Conservation (phyloP, 2,113 vertebrate species). For the Sinocyclocheilus rhinocerous region DNA sequence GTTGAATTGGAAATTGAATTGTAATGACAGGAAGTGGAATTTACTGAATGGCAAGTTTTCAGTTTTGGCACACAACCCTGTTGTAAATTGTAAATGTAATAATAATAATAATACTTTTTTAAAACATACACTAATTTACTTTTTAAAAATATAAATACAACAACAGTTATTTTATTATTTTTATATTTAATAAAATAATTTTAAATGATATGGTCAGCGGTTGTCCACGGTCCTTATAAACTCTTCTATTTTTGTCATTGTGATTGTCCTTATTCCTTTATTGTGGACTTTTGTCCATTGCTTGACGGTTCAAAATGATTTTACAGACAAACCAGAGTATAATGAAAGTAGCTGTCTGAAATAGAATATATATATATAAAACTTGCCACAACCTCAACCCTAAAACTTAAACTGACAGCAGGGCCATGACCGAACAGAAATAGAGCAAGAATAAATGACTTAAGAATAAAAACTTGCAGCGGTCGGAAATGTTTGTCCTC, state of each 20-base stretch:
- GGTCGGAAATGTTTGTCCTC: neutral
- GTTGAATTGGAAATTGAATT: neutral
- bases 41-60: neutral
- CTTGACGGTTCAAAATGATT: constrained; percentile 2
- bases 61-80: neutral
- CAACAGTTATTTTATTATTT: neutral
- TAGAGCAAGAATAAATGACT: constrained; percentile 10
- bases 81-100: neutral
- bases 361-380: neutral
- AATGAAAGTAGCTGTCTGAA: neutral
- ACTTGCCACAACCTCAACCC: constrained; percentile 38
- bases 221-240: neutral
- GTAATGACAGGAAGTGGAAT: neutral
- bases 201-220: neutral
- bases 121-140: neutral
- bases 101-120: neutral
- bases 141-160: neutral
- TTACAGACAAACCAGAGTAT: neutral
- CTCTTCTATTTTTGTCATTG: too few relatives aligned
- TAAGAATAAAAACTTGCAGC: neutral
- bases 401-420: constrained; percentile 5
- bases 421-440: constrained; percentile 34
- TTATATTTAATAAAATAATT: too few relatives aligned
- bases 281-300: neutral
- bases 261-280: neutral